Conservation (phyloP, 2,888 invertebrate genomes). For the Theretra japonica region DNA sequence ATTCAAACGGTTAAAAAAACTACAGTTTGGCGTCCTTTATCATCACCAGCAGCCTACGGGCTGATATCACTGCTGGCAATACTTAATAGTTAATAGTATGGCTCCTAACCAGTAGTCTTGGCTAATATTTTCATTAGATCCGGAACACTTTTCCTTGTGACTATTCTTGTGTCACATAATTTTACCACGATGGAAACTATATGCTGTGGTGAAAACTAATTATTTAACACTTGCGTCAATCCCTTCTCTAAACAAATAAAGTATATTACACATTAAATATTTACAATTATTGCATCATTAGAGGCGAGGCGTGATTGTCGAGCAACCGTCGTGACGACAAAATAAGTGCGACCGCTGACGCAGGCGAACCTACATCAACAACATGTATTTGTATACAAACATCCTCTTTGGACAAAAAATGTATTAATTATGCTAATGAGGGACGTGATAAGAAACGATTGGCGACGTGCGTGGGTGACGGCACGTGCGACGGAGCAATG, state of each 20-base stretch:
- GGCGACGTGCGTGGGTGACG: not conserved
- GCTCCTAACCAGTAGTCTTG: no score
- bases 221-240: no score
- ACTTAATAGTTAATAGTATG: no score
- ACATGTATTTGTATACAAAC: not conserved
- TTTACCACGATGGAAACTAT: no score
- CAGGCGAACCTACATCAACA: constrained; percentile 5
- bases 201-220: no score
- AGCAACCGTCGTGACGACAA: not conserved
- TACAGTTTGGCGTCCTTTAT: no score
- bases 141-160: no score
- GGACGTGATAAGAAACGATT: constrained; percentile 4
- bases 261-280: not conserved
- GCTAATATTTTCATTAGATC: no score
- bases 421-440: not conserved
- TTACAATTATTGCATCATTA: not conserved
- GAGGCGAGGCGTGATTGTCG: not conserved
- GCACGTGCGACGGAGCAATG: not conserved
- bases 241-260: not conserved
- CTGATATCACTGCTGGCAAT: no score
- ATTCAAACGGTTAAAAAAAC: no score
- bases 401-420: not conserved
- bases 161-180: no score
- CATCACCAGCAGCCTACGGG: no score
- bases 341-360: not conserved